Conservation (phyloP, 2,113 vertebrate species). For the Psettodes erumei region DNA sequence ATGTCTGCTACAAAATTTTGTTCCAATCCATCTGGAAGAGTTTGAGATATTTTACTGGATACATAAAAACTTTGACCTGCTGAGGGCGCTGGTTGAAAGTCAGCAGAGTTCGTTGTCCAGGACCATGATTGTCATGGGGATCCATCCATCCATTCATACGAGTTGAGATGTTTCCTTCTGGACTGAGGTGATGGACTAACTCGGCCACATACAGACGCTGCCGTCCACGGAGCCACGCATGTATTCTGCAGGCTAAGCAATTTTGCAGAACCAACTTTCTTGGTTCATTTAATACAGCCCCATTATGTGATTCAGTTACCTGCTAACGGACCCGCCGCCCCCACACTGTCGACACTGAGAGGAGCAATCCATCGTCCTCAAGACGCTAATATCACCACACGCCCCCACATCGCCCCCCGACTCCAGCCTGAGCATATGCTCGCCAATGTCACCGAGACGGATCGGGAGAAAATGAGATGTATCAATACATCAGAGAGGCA, state of each 20-base stretch:
- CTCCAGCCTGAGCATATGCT: slow-evolving; percentile 54
- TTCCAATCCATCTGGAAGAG: neutral
- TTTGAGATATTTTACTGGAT: too few species aligned
- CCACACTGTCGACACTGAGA: slow-evolving; percentile 26
- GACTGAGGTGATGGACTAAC: neutral
- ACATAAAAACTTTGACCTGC: neutral
- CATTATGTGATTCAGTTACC: slow-evolving; percentile 49
- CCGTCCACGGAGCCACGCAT: neutral
- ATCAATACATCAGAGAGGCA: slow-evolving; percentile 28
- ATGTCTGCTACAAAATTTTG: neutral
- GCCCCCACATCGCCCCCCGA: too few species aligned
- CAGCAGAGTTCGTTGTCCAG: neutral
- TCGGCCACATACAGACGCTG: too few species aligned
- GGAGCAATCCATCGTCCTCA: slow-evolving; percentile 62
- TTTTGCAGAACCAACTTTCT: slow-evolving; percentile 19
- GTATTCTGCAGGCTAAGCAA: neutral
- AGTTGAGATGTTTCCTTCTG: neutral
- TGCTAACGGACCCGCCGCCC: neutral
- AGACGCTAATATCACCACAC: slow-evolving; percentile 66
- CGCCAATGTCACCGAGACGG: slow-evolving; percentile 65
- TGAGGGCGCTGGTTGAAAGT: neutral
- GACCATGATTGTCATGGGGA: neutral
- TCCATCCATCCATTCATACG: neutral
- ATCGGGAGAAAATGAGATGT: slow-evolving; percentile 66
- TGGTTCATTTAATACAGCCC: slow-evolving; percentile 26